Conservation (phyloP, 2,797 vertebrate genomes). For the Dromococcyx pavoninus region DNA sequence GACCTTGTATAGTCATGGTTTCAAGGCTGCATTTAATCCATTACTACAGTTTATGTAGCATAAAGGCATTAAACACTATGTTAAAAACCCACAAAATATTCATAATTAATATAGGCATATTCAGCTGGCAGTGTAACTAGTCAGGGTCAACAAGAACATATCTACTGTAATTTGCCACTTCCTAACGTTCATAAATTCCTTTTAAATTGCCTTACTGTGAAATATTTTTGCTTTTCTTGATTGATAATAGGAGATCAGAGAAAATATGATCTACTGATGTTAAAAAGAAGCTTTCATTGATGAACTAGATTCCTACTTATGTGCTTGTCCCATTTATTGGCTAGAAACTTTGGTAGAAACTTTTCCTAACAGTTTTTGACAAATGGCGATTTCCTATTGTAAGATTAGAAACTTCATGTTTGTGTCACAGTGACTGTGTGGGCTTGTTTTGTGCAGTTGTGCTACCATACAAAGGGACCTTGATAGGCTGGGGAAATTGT, state of each 20-base stretch:
- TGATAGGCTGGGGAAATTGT: not conserved
- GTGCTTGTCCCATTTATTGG: not conserved
- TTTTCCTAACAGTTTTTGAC: not conserved
- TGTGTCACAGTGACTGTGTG: not conserved
- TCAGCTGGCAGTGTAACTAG: slow-evolving; percentile 32
- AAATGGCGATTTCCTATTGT: not conserved
- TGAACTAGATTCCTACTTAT: not conserved
- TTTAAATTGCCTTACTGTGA: slow-evolving; percentile 38
- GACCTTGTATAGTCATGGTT: slow-evolving; percentile 20
- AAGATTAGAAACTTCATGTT: not conserved
- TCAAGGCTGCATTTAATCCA: slow-evolving; percentile 51
- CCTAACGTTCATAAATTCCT: slow-evolving; percentile 37
- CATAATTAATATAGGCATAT: slow-evolving; percentile 50
- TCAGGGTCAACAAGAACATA: slow-evolving; percentile 21
- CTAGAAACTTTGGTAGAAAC: not conserved
- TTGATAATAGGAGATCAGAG: slow-evolving; percentile 11
- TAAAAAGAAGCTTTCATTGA: not conserved
- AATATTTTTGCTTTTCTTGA: slow-evolving; percentile 31
- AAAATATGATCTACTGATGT: not conserved
- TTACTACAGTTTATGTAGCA: slow-evolving; percentile 29
- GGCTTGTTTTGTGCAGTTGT: not conserved
- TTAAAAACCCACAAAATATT: slow-evolving; percentile 46
- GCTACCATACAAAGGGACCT: not conserved
- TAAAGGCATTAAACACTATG: slow-evolving; percentile 6
- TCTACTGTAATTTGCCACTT: slow-evolving; percentile 50